phyloP scores from a whole-genome alignment of 2,113 vertebrate genomes.

The Craseonycteris thonglongyai region DNA sequence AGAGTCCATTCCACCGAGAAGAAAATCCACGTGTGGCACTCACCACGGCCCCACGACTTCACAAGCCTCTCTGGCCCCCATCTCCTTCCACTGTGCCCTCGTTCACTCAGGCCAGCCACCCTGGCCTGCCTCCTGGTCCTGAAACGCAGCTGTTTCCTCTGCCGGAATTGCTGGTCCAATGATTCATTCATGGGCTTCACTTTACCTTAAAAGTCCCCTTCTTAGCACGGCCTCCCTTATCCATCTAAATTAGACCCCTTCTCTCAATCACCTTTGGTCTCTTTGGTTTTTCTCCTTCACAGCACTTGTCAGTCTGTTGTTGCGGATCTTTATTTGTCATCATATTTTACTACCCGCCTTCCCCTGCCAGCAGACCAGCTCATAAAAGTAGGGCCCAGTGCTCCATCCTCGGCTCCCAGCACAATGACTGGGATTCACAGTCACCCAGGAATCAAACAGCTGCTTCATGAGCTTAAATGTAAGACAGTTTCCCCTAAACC shows the following conservation, averaged over 20 bases:
- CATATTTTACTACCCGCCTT: accelerated
- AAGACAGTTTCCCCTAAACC: background rate
- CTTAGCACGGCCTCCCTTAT: background rate
- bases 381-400: background rate
- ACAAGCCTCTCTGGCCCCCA: background rate
- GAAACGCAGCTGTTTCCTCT: background rate
- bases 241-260: background rate
- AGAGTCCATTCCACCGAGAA: background rate
- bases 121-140: background rate
- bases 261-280: background rate
- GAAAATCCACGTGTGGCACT: background rate
- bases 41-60: accelerated
- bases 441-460: background rate
- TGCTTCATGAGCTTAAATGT: background rate
- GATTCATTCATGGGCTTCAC: background rate
- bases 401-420: background rate
- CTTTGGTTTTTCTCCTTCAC: background rate
- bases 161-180: background rate
- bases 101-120: background rate
- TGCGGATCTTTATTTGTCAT: background rate
- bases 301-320: background rate
- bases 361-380: background rate
- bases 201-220: background rate
- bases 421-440: background rate
- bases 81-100: background rate